Evolutionary conservation across 2,113 vertebrate species (phyloP), one percentile per base, ranked within the genome.

Genomic region (Paedocypris sp.): DNA sequence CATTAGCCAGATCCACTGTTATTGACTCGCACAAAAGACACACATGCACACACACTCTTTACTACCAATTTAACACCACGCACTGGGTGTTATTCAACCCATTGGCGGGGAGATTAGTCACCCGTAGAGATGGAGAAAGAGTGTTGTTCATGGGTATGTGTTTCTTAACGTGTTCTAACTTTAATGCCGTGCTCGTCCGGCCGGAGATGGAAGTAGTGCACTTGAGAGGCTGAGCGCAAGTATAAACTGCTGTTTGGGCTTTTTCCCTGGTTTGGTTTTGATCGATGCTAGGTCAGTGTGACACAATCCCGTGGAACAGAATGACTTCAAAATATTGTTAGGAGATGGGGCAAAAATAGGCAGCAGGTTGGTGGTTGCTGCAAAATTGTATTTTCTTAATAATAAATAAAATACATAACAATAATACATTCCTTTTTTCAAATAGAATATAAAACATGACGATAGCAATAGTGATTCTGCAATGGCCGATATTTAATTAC

Each of bases 1-100:
- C 80, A 85, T 85, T 85, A 84, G 79, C 73, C 49, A 45, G 35
- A 74, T 69, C 50, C 66, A 59, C 38, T 4, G 62, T 46, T 59
- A 74, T 47, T 39, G 57, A 68, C 61, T 71, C 67, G 59, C 62
- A 67, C 67, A 72, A 62, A 60, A 39, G 54, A 53, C 28, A 48
- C 49, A 53, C 50, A 61, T 59, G 49, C 51, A 12, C 58, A 63
- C 64, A 51, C 45, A 66, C 50, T 41, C 53, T 57, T 26, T 51
- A 31, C 64, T 39, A 66, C 74, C 53, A 56, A 64, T 75, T 75
- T 63, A 70, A 68, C 72, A 70, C 46, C 22, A 61, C 72, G 72
- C 76, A 79, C 73, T 69, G 73, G 79, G 74, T 85, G 82, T 84
- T 85, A 83, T 81, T 83, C 79, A 79, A 83, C 54, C 80, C 79